phyloP scores from a whole-genome alignment of 2,888 invertebrate genomes.

The Limnephilus auricula region DNA sequence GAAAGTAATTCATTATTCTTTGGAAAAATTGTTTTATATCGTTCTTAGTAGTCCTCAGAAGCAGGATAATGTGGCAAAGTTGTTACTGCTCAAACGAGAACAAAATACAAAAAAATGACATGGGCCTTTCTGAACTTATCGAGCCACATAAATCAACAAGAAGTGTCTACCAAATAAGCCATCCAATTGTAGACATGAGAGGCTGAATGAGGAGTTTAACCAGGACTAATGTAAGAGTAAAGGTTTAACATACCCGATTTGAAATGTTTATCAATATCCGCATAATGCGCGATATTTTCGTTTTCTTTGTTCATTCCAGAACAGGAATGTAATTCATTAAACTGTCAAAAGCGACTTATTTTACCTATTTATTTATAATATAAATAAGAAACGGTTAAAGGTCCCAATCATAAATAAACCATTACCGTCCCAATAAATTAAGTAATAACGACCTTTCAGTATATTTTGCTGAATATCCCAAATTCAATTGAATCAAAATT shows the following conservation, averaged over 20 bases:
- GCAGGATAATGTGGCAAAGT: not conserved
- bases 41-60: not conserved
- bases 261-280: not conserved
- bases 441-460: not conserved
- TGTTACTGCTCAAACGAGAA: not conserved
- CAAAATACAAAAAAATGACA: not conserved
- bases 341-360: not conserved
- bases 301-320: slow-evolving; percentile 32
- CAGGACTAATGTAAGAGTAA: not conserved
- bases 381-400: not conserved
- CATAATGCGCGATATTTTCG: not conserved
- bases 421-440: not conserved
- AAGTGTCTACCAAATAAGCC: not conserved
- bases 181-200: too few species aligned
- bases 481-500: not conserved
- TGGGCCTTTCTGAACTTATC: not conserved
- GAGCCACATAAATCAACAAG: not conserved
- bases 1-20: not conserved
- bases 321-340: not conserved
- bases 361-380: not conserved
- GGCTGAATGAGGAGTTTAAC: not conserved
- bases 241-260: not conserved
- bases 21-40: not conserved
- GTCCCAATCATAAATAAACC: too few species aligned
- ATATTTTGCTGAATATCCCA: not conserved